phyloP scores from a whole-genome alignment of 1,140 invertebrate species.

The Amphibalanus amphitrite region DNA sequence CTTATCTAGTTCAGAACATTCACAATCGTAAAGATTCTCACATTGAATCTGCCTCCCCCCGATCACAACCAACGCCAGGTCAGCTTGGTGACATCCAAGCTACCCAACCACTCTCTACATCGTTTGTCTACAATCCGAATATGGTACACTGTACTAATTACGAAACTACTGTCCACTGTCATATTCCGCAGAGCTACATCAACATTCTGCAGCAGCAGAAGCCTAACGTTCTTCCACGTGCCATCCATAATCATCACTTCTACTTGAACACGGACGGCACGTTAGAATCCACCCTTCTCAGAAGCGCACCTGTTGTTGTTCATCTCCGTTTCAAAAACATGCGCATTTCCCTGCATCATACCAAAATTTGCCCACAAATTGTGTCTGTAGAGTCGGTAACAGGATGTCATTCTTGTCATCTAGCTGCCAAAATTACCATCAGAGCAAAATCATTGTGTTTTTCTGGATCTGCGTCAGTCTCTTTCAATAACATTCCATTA shows the following conservation, averaged over 20 bases:
- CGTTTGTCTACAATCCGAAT: too few species aligned
- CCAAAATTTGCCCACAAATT: background rate
- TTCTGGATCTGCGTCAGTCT: background rate
- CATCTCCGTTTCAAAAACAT: background rate
- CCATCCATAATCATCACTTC: background rate
- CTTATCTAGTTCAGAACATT: too few species aligned
- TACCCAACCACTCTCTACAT: too few species aligned
- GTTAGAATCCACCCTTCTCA: background rate
- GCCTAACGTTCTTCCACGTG: background rate
- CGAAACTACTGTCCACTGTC: too few species aligned
- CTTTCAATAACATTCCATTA: background rate
- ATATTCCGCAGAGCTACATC: too few species aligned
- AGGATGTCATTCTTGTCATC: background rate
- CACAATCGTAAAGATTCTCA: too few species aligned
- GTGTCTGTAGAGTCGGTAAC: background rate
- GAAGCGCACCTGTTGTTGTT: background rate
- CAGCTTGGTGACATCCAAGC: too few species aligned
- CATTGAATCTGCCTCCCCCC: too few species aligned
- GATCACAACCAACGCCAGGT: too few species aligned
- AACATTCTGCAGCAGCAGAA: background rate
- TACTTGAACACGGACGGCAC: background rate
- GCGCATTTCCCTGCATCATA: background rate
- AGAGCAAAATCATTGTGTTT: background rate
- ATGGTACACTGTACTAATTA: too few species aligned
- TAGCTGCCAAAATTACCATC: background rate